Conservation (phyloP, 2,113 vertebrate species). For the Cyrtonyx montezumae region DNA sequence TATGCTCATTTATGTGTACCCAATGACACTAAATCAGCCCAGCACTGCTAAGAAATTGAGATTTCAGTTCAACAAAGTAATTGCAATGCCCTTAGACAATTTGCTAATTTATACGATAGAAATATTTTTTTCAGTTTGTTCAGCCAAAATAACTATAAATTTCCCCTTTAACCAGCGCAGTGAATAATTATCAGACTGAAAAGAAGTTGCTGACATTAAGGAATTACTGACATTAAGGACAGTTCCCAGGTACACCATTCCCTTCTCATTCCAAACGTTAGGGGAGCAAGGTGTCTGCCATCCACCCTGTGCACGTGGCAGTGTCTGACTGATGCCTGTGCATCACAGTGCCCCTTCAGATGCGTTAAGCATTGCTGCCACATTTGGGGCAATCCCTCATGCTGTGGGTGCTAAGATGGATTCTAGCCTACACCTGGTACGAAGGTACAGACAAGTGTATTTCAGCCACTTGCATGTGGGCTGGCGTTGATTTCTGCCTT, state of each 20-base stretch:
- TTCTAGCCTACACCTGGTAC: neutral
- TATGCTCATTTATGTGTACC: slow-evolving; percentile 30
- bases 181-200: neutral
- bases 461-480: neutral
- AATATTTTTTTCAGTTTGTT: neutral
- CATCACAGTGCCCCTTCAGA: neutral
- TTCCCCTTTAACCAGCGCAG: neutral
- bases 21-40: slow-evolving; percentile 34
- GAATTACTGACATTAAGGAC: neutral
- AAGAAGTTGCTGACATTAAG: neutral
- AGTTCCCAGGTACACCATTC: neutral
- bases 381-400: neutral
- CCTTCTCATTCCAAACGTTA: neutral
- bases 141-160: slow-evolving; percentile 11
- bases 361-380: neutral
- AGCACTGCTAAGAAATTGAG: slow-evolving; percentile 7
- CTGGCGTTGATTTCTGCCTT: slow-evolving; percentile 33
- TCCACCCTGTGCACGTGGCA: neutral
- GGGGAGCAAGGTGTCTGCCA: neutral
- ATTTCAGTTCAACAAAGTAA: slow-evolving; percentile 49
- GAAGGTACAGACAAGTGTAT: neutral
- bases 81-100: slow-evolving; percentile 3
- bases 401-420: neutral
- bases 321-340: neutral
- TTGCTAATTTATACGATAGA: neutral